phyloP scores from a whole-genome alignment of 2,797 vertebrate genomes.

The Rhinella marina region DNA sequence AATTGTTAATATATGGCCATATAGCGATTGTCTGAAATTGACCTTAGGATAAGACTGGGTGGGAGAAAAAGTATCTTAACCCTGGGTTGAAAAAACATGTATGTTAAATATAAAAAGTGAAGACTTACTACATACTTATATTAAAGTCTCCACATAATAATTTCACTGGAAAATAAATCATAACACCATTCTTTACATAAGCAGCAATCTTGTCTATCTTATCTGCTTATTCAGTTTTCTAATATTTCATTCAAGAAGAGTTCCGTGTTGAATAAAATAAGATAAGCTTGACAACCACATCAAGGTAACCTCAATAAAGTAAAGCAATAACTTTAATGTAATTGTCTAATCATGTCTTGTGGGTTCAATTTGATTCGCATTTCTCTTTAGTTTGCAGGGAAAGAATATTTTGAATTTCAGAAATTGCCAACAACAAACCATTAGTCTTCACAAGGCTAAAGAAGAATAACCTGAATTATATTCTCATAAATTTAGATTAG shows the following conservation, averaged over 20 bases:
- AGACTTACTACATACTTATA: not conserved
- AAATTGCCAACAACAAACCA: slow-evolving; percentile 29
- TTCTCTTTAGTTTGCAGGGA: slow-evolving; percentile 44
- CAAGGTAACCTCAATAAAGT: slow-evolving; percentile 54
- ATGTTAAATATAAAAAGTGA: not conserved
- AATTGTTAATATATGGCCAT: too few relatives aligned
- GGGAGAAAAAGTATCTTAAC: not conserved
- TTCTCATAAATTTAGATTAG: not conserved
- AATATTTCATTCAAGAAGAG: slow-evolving; percentile 53
- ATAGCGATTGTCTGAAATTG: not conserved
- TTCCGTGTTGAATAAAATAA: slow-evolving; percentile 34
- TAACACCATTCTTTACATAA: slow-evolving; percentile 25
- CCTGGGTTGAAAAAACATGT: not conserved
- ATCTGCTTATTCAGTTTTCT: slow-evolving; percentile 37
- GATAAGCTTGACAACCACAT: slow-evolving; percentile 53
- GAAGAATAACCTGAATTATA: not conserved
- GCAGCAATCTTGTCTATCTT: slow-evolving; percentile 33
- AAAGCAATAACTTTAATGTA: slow-evolving; percentile 54
- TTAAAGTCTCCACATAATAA: not conserved
- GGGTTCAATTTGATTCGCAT: slow-evolving; percentile 49
- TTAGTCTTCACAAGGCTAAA: not conserved
- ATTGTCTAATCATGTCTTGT: slow-evolving; percentile 55
- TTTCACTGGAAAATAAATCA: not conserved
- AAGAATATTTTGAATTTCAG: slow-evolving; percentile 35
- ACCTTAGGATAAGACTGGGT: not conserved